Evolutionary conservation across 2,888 invertebrate genomes (phyloP).

Genomic region (Coenonympha glycerion): DNA sequence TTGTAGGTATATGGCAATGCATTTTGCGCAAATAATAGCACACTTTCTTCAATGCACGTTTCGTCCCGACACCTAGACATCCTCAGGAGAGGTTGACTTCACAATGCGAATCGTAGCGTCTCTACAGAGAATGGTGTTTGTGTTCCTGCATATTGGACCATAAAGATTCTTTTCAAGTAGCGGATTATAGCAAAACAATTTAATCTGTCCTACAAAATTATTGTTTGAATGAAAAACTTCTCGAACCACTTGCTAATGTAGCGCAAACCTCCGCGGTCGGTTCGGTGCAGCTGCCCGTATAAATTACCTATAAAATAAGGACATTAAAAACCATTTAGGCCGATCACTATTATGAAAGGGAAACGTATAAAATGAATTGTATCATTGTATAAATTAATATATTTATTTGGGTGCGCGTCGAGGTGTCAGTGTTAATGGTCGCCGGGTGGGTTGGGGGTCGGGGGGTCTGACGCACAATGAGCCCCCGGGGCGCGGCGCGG

Average conservation of each 20-base stretch:
- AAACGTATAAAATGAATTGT: slow-evolving; percentile 65
- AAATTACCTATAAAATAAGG: slow-evolving; percentile 69
- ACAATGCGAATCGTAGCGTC: too few species aligned
- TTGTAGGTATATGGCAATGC: too few species aligned
- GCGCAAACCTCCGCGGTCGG: too few species aligned
- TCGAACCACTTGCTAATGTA: slow-evolving; percentile 57
- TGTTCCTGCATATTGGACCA: too few species aligned
- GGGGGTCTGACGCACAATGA: slow-evolving; percentile 61
- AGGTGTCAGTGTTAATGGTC: slow-evolving; percentile 71
- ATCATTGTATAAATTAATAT: slow-evolving; percentile 64
- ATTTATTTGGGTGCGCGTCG: slow-evolving; percentile 61
- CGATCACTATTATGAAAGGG: slow-evolving; percentile 63
- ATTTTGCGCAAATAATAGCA: too few species aligned
- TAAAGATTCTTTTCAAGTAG: too few species aligned
- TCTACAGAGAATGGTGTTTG: too few species aligned
- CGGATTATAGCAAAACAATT: too few species aligned
- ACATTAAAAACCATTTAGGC: slow-evolving; percentile 74
- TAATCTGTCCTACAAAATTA: too few species aligned
- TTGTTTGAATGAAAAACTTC: slow-evolving; percentile 48
- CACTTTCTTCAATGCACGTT: too few species aligned
- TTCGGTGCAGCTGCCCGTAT: slow-evolving; percentile 70
- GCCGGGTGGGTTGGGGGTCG: slow-evolving; percentile 56
- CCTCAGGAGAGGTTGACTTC: too few species aligned
- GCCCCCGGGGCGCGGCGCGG: slow-evolving; percentile 69
- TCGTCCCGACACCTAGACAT: too few species aligned